Evolutionary conservation across 2,888 invertebrate genomes (phyloP), one percentile per base, ranked within the genome.

Genomic region (Lepidochrysops patricia): DNA sequence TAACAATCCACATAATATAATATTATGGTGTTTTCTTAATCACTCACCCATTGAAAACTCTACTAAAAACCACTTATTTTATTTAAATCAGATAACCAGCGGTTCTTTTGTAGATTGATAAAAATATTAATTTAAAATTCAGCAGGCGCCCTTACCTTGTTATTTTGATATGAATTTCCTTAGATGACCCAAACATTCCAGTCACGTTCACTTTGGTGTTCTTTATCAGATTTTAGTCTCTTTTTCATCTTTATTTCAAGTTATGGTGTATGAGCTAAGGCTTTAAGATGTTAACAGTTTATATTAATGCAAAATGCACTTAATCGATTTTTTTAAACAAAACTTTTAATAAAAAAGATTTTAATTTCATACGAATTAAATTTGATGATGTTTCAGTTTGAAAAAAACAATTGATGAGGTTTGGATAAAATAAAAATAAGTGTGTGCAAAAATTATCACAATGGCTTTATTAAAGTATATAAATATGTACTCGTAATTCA

Each of bases 381-480:
- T 43, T n/a, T 9, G 12, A 9, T 43, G 7, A 43, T 23, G 4
- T 43, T 13, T 13, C 2, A 50, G n/a, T n/a, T 26, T 50, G 26
- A 26, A 26, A 26, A 15, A 7, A 58, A 60, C 27, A 19, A 25
- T 15, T 49, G 12, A 35, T 56, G 9, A 63, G 62, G 64, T 58
- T 62, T 60, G 60, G 63, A 57, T 62, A 67, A 74, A 82, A 80
- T 75, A 72, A 77, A 79, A 79, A 72, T 68, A 73, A 66, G 66
- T 62, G 66, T 65, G 78, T 87, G 84, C 84, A 88, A 88, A 85
- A 88, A 86, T 88, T 88, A 89, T 89, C 89, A 89, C 89, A 89
- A 89, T 89, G 86, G 86, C 87, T 89, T 89, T 89, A 88, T 89
- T 88, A 87, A 88, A 87, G 81, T 89, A 89, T 87, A 89, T 89